Evolutionary conservation across 2,888 invertebrate species (phyloP), one percentile per base, ranked within the genome.

Genomic region (Dyspetes luteomarginatus): DNA sequence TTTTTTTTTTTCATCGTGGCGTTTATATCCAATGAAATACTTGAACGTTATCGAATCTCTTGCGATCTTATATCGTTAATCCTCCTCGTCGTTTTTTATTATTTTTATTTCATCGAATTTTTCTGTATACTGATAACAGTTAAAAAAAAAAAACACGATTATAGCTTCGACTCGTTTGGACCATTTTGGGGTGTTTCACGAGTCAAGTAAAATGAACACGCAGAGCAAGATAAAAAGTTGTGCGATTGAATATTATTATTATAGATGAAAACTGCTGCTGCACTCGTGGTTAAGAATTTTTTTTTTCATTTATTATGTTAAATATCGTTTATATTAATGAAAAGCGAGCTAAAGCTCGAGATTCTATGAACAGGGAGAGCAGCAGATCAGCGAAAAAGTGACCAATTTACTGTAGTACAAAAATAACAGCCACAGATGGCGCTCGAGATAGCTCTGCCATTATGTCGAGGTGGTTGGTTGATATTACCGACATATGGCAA

Each of bases 231-330:
- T 55, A 74, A 78, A 83, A 80, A 78, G n/a, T 84, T 83, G 81
- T 84, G 84, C 84, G 83, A 83, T 83, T 68, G 72, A 71, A 81
- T 74, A 62, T 78, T 69, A 80, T 43, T 71, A 58, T 67, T 69
- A 22, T 73, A 72, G 73, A 69, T 64, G 55, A n/a, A n/a, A n/a
- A 52, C 48, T 68, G 67, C 41, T 30, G 55, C 17, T 50, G 41
- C 43, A 50, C 43, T 28, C 50, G 50, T 43, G 50, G 24, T 22
- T 28, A 36, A 9, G 72, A 58, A 69, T 79, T 71, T 9, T 71
- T 55, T 41, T 36, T 43, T n/a, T 43, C 26, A 5, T 36, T 19
- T 19, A 3, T 28, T 17, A 28, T 58, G 28, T 56, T 65, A 64
- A 56, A 43, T n/a, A n/a, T 19, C 15, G 1, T 68, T 52, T 52